Evolutionary conservation across 2,113 vertebrate species (phyloP).

Genomic region (Theropithecus gelada): DNA sequence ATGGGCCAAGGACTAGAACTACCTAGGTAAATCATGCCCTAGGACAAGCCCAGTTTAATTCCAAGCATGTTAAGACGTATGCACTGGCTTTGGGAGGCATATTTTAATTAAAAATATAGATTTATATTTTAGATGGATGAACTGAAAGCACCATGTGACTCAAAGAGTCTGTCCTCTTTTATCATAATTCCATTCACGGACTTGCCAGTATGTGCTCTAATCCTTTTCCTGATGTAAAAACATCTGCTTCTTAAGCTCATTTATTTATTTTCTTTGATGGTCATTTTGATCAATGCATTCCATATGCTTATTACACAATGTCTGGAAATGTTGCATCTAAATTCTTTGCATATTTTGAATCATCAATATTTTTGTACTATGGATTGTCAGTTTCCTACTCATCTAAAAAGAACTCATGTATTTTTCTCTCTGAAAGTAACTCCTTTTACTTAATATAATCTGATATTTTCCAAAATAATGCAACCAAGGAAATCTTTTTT

Average conservation of each 20-base stretch:
- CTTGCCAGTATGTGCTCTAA: background rate
- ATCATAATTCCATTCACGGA: background rate
- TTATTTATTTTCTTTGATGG: conserved; percentile 70
- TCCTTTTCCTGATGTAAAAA: conserved; percentile 52
- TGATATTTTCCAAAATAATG: background rate
- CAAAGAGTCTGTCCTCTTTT: conserved; percentile 46
- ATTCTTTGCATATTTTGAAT: conserved; percentile 59
- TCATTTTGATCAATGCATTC: conserved; percentile 60
- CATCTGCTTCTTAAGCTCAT: conserved; percentile 53
- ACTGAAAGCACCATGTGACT: conserved; percentile 37
- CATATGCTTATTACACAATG: conserved; percentile 58
- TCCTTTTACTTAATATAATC: background rate
- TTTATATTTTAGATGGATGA: conserved; percentile 61
- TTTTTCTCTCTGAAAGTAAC: background rate
- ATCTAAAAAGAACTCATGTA: background rate
- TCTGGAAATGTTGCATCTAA: conserved; percentile 42
- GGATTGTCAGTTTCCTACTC: background rate
- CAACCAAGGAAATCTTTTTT: background rate
- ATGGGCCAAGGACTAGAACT: background rate
- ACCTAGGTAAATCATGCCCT: conserved; percentile 42
- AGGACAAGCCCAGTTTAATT: background rate
- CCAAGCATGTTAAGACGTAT: conserved; percentile 24
- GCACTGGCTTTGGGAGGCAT: background rate
- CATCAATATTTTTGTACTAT: background rate
- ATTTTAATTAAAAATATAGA: conserved; percentile 54